Base-by-base conservation (phyloP, 1,140 invertebrate species). In the Mamestra configurata region DNA sequence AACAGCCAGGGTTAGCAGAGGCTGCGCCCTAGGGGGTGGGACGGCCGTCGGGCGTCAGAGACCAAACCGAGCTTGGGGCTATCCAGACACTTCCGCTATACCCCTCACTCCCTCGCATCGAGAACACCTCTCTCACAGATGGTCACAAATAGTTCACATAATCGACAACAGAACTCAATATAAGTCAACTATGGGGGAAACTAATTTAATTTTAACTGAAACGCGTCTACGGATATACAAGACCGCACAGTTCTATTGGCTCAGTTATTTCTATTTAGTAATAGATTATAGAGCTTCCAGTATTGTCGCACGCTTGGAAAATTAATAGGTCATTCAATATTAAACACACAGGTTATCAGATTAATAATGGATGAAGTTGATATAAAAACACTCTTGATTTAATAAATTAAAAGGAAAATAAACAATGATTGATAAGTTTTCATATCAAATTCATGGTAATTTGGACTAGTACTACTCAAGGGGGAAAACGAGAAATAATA, bases 71-170 rank as follows among this genome's bases (percentile, higher is more conserved):
- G 89, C 86, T 89, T 81, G 93, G 93, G 90, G 90, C 92, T 91
- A 89, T 90, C 90, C 92, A 89, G 86, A 93, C 92, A 94, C 93
- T 93, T 92, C 91, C 90, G 92, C 92, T 92, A 92, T 92, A 93
- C 92, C 93, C 92, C 92, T 92, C 93, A 93, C 93, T 95, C 93
- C 92, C 92, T 94, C 91, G 90, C 90, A 94, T 94, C 92, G 93
- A 94, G 93, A 94, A 95, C 93, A 95, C 93, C 93, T 94, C 93
- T 95, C 93, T 95, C 93, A 95, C 92, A 95, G 89, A 93, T 94
- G 90, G 90, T 92, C 87, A 95, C 90, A 95, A 94, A 93, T 93
- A 92, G 92, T 92, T 68, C 85, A 92, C 82, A 91, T 89, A 94
- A 93, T 86, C 83, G 92, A 93, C 88, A 88, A 83, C 89, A 91